Evolutionary conservation across 1,140 invertebrate genomes (phyloP).

Genomic region (Heliothis subflexa): DNA sequence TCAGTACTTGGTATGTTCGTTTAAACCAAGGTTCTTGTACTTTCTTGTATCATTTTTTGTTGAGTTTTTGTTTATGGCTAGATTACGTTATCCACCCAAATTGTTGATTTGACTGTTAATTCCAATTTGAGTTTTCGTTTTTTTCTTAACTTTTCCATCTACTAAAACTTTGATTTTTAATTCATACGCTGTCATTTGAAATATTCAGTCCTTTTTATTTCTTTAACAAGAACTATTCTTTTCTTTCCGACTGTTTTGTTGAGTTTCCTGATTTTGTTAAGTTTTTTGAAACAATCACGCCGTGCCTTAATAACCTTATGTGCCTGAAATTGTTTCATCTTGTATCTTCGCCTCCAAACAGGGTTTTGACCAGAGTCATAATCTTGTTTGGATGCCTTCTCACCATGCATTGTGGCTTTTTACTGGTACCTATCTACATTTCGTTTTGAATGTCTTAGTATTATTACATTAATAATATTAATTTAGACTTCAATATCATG

Average conservation of each 20-base stretch:
- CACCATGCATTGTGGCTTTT: slow-evolving; percentile 9
- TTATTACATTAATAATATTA: slow-evolving; percentile 17
- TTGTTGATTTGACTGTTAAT: slow-evolving; percentile 51
- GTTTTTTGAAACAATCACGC: slow-evolving; percentile 61
- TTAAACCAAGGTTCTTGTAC: too few species aligned
- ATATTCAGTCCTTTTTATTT: not conserved
- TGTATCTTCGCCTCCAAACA: slow-evolving; percentile 65
- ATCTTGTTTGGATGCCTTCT: slow-evolving; percentile 64
- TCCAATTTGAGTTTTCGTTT: slow-evolving; percentile 61
- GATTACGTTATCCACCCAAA: slow-evolving; percentile 23
- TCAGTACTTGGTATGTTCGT: too few species aligned
- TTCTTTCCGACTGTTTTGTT: slow-evolving; percentile 24
- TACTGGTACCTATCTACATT: not conserved
- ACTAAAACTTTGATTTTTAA: not conserved
- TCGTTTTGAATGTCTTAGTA: not conserved
- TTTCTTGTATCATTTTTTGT: slow-evolving; percentile 5
- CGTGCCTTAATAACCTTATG: slow-evolving; percentile 75
- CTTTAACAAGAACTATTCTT: not conserved
- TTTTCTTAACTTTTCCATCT: slow-evolving; percentile 41
- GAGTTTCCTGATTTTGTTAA: slow-evolving; percentile 43
- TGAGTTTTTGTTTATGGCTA: slow-evolving; percentile 49
- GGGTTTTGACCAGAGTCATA: slow-evolving; percentile 59
- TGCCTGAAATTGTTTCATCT: slow-evolving; percentile 69
- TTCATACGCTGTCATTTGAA: too few species aligned
- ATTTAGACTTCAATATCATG: not conserved